Percentiles rank a stretch among this genome's conserved stretches.
Evolutionary conservation across 1,140 invertebrate genomes (phyloP).

Genomic region (Tribolium madens): DNA sequence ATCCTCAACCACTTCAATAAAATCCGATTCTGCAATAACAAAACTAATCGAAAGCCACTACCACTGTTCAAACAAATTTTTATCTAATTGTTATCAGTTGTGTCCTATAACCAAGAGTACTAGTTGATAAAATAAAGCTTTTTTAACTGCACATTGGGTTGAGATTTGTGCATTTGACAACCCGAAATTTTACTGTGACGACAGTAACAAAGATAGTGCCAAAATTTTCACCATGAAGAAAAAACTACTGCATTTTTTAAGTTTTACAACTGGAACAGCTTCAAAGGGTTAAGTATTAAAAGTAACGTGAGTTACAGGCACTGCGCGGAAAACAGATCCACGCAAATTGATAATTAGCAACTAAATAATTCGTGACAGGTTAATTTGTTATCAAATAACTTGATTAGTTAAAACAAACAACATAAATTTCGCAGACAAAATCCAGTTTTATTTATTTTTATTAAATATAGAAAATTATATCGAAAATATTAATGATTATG

Average conservation of each 20-base stretch:
- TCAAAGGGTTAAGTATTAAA: background rate
- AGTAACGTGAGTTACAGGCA: background rate
- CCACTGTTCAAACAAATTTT: conserved; percentile 8
- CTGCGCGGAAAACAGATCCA: conserved; percentile 2
- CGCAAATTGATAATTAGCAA: conserved; percentile 13
- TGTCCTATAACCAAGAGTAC: background rate
- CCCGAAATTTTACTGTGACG: background rate
- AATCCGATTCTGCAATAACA: conserved; percentile 12
- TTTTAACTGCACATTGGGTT: conserved; percentile 21
- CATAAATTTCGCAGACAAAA: no score
- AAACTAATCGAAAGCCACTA: conserved; percentile 26
- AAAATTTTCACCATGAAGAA: background rate
- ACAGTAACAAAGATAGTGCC: background rate
- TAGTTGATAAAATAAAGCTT: background rate
- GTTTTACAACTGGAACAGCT: no score
- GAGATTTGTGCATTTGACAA: conserved; percentile 17
- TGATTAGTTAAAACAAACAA: background rate
- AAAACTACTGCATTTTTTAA: background rate
- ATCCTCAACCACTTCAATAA: conserved; percentile 2
- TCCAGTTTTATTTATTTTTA: no score
- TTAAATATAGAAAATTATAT: no score
- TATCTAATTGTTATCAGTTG: conserved; percentile 31
- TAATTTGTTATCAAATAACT: background rate
- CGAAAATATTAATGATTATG: no score
- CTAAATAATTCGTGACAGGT: background rate